These are phyloP conservation scores for Cettia cetti DNA, from an alignment of 2,113 vertebrate species.

Conservation along the genomic window DNA sequence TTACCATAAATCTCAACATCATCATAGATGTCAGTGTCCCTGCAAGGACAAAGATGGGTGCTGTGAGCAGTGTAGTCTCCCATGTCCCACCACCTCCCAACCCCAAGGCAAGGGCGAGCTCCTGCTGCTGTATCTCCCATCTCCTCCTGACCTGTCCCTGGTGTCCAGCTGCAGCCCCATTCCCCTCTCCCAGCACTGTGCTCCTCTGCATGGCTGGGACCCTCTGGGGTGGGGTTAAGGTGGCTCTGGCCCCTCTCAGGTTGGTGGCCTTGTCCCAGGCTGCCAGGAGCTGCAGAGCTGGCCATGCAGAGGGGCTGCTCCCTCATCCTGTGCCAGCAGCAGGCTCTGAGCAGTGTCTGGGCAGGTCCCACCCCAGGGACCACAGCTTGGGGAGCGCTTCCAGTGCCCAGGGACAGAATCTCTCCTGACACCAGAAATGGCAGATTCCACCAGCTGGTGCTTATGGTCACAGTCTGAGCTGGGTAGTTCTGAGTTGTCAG, in stretches of 20 bases:
- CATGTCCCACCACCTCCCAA: background rate
- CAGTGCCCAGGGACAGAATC: background rate
- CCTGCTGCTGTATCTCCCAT: background rate
- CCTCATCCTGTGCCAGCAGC: background rate
- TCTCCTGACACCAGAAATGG: background rate
- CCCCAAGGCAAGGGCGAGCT: background rate
- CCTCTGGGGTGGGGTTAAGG: background rate
- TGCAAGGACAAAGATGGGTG: background rate
- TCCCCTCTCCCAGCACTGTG: background rate
- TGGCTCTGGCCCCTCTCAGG: background rate
- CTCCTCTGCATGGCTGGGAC: background rate
- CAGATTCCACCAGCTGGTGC: background rate
- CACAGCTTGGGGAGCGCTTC: background rate
- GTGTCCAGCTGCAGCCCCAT: rapidly evolving
- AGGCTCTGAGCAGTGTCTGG: background rate
- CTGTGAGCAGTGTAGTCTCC: background rate
- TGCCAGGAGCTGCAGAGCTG: rapidly evolving
- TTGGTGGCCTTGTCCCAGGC: rapidly evolving
- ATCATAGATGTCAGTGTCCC: slow-evolving; percentile 83
- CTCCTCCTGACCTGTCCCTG: background rate
- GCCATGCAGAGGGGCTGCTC: background rate
- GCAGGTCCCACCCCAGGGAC: background rate
- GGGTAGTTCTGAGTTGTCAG: background rate
- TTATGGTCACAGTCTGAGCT: background rate
- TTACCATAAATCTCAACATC: slow-evolving; percentile 72